Percentiles rank a stretch among this genome's conserved stretches.
phyloP scores from a whole-genome alignment of 2,113 vertebrate species.

The Thamnophis sirtalis region DNA sequence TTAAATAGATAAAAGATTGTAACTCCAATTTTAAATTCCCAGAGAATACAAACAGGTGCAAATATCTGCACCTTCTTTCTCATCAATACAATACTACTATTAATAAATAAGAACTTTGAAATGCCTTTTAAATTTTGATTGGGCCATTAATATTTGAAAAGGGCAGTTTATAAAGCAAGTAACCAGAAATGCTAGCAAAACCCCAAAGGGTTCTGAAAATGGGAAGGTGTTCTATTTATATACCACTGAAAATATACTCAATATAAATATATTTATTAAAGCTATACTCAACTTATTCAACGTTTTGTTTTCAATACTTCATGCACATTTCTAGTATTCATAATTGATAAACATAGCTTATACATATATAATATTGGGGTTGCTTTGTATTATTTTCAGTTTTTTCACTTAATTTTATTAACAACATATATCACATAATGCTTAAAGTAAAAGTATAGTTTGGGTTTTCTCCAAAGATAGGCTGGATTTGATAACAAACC shows the following conservation, averaged over 20 bases:
- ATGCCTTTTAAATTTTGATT: conserved; percentile 50
- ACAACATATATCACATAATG: not conserved
- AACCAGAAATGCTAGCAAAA: conserved; percentile 24
- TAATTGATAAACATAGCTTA: not conserved
- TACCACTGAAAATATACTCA: not conserved
- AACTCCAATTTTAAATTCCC: not conserved
- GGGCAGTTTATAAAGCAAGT: conserved; percentile 36
- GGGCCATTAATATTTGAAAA: conserved; percentile 45
- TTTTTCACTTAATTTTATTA: not conserved
- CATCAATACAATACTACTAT: conserved; percentile 27
- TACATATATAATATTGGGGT: not conserved
- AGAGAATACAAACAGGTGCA: conserved; percentile 23
- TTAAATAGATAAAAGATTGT: not conserved
- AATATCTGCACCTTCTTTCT: conserved; percentile 44
- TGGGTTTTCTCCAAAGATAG: not conserved
- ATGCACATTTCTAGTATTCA: not conserved
- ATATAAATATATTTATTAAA: not conserved
- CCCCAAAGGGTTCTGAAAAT: not conserved
- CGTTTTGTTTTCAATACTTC: not conserved
- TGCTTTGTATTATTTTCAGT: not conserved
- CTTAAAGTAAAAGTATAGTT: not conserved
- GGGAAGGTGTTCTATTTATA: conserved; percentile 5
- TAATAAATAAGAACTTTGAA: conserved; percentile 36
- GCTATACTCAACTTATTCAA: not conserved
- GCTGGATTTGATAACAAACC: not conserved